Evolutionary conservation across 1,140 invertebrate species (phyloP).

Genomic region (Gonatopus flavifemur): DNA sequence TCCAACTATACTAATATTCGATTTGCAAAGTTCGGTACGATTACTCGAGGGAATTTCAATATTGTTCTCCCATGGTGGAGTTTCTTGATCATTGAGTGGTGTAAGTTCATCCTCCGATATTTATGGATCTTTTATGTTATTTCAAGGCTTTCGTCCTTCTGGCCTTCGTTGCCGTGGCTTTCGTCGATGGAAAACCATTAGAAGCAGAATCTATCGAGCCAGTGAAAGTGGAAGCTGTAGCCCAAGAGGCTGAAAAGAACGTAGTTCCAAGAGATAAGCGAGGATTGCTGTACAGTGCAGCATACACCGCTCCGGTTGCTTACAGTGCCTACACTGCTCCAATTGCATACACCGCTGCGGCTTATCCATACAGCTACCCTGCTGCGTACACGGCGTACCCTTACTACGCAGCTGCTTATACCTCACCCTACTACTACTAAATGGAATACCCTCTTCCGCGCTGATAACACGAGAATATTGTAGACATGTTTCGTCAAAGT

Average conservation of each 20-base stretch:
- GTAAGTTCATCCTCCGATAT: too few relatives aligned
- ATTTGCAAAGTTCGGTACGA: too few relatives aligned
- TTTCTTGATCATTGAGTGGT: too few relatives aligned
- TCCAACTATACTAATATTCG: too few relatives aligned
- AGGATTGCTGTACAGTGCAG: constrained; percentile 33
- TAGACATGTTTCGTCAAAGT: too few relatives aligned
- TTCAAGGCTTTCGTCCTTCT: constrained; percentile 31
- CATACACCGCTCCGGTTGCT: constrained; percentile 43
- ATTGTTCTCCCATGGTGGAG: too few relatives aligned
- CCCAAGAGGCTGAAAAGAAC: constrained; percentile 18
- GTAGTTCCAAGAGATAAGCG: constrained; percentile 32
- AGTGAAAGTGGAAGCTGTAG: constrained; percentile 17
- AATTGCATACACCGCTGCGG: constrained; percentile 33
- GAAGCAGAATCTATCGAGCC: constrained; percentile 39
- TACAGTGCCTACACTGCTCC: constrained; percentile 36
- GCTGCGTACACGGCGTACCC: constrained; percentile 34
- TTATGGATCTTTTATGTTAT: not conserved
- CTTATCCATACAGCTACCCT: constrained; percentile 27
- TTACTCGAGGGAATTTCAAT: too few relatives aligned
- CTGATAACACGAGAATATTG: not conserved
- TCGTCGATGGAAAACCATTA: constrained; percentile 35
- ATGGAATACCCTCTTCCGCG: not conserved
- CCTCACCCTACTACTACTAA: constrained; percentile 32
- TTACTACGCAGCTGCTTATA: constrained; percentile 39
- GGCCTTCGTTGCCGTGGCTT: constrained; percentile 29